Base-by-base conservation (phyloP, 2,113 vertebrate species). In the Proterorhinus semilunaris region DNA sequence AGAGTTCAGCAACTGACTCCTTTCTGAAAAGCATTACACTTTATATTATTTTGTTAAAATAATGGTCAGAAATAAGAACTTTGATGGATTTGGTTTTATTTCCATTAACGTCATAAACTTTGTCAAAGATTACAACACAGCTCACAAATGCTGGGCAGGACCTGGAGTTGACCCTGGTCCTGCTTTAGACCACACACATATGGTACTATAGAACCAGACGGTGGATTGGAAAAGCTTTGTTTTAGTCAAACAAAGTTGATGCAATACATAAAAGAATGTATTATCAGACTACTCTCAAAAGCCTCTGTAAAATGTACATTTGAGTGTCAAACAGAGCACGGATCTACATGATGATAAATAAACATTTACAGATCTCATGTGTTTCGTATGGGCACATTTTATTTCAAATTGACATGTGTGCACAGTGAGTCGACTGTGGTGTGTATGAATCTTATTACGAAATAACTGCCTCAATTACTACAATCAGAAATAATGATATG, bases 71-170 rank as follows among this genome's bases (percentile, higher is more conserved):
- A 12, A 43, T 15, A 6, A 54, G 11, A 65, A 51, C 10, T 6
- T 61, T 42, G 46, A 85, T 82, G 16, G 79, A 83, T 58, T 72
- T 62, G 66, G 76, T 76, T 92, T 92, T 93, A 92, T 92, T 92
- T 90, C 86, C 88, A 90, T 90, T 81, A 88, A 91, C 88, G 81
- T 87, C 82, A 88, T 91, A 69, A 87, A 89, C 73, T 89, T 74
- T 74, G 78, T 91, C 74, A 86, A 88, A 65, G 80, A 87, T 80
- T 78, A 91, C 86, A 68, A 91, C 86, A 88, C 79, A 86, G 83
- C 82, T 90, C 83, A 88, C 80, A 87, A 84, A 88, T 78, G 82
- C 86, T 80, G 76, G 86, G 83, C 75, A 76, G 82, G 83, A 86
- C 84, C 83, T 74, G 74, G 75, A 78, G 82, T 78, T 78, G 81